Conservation (phyloP, 1,140 invertebrate species). For the Bombus sibiricus region DNA sequence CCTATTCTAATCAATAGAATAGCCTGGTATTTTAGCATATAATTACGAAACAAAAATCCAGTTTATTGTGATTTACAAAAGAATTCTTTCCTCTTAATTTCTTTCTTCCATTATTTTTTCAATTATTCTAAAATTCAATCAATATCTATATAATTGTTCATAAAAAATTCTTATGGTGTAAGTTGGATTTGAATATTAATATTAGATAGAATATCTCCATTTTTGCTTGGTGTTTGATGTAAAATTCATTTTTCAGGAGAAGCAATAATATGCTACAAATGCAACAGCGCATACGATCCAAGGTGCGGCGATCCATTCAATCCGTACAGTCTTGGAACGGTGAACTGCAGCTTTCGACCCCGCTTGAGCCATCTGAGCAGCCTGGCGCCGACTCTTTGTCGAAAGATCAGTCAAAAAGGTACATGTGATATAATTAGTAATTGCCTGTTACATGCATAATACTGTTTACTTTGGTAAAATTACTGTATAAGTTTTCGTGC, state of each 20-base stretch:
- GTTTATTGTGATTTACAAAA: background rate
- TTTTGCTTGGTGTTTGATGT: background rate
- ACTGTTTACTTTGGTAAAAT: background rate
- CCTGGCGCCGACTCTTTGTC: constrained; percentile 87
- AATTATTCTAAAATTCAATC: background rate
- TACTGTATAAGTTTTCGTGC: background rate
- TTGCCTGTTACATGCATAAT: background rate
- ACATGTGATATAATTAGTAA: background rate
- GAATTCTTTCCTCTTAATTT: background rate
- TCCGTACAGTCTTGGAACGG: constrained; percentile 89
- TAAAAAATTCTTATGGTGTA: background rate
- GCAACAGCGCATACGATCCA: constrained; percentile 93
- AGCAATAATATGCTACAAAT: constrained; percentile 89
- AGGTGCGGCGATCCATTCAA: constrained; percentile 93
- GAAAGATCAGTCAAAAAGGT: constrained; percentile 91
- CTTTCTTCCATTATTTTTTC: background rate
- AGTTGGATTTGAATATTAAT: background rate
- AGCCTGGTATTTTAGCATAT: background rate
- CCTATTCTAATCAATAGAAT: constrained; percentile 30
- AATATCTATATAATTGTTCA: background rate
- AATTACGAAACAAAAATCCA: background rate
- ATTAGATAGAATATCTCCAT: background rate
- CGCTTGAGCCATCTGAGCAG: constrained; percentile 87
- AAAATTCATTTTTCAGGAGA: constrained; percentile 78
- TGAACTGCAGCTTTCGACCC: constrained; percentile 91